Evolutionary conservation across 2,888 invertebrate genomes (phyloP).

Genomic region (Cephus rjabovi): DNA sequence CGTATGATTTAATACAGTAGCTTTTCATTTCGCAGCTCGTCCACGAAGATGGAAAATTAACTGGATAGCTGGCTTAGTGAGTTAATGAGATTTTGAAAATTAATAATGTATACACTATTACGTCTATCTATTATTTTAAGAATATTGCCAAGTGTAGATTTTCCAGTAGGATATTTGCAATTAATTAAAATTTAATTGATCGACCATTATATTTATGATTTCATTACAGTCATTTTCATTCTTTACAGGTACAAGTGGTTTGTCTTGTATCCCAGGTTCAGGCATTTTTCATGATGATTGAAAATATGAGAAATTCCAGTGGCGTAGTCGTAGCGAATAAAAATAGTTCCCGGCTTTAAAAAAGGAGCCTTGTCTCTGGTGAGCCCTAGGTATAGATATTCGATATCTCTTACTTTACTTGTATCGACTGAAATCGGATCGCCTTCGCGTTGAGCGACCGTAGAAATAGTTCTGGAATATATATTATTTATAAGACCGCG

Average conservation of each 20-base stretch:
- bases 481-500: slow-evolving; percentile 39
- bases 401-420: slow-evolving; percentile 11
- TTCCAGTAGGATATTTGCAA: not conserved
- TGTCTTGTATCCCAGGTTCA: not conserved
- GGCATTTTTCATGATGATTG: slow-evolving; percentile 1
- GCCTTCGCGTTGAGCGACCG: slow-evolving; percentile 3
- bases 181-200: not conserved
- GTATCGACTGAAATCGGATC: slow-evolving; percentile 23
- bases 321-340: slow-evolving; percentile 7
- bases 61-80: not conserved
- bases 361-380: not conserved
- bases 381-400: not conserved
- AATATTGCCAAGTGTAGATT: not conserved
- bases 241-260: not conserved
- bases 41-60: not conserved
- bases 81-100: not conserved
- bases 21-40: not conserved
- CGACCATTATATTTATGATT: not conserved
- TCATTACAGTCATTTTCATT: not conserved
- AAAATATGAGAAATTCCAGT: slow-evolving; percentile 5
- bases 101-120: not conserved
- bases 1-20: not conserved
- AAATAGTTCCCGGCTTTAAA: not conserved
- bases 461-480: slow-evolving; percentile 12
- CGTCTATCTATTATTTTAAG: not conserved